Base-by-base conservation (phyloP, 2,797 vertebrate genomes). In the Apogon hyalosoma region DNA sequence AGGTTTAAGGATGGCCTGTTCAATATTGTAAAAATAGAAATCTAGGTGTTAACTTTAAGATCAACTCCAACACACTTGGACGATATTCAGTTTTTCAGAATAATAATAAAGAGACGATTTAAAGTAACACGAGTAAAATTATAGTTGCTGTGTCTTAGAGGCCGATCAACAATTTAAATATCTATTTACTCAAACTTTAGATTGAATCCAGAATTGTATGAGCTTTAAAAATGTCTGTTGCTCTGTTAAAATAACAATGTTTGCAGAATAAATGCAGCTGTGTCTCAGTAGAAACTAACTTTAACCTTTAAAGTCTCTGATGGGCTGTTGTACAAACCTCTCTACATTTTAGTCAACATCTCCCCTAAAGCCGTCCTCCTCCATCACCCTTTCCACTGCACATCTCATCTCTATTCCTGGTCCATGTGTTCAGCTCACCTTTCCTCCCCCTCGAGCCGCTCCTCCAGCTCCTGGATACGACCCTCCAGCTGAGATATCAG, bases 401-500 rank as follows among this genome's bases (percentile, higher is more conserved):
- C 33, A 38, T 6, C 39, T 68, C 49, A 41, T 39, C 10, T 67
- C 8, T 51, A 56, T 47, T 71, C 54, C 73, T 54, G 52, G 0
- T 18, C 0, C 31, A 11, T 33, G 38, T 6, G 41, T 43, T 45
- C 3, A 12, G 49, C 85, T 91, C 87, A 98, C 97, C 97, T 96
- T 84, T 99, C 97, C 84, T 98, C 98, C 2, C 69, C 93, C 85
- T 98, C 96, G 43, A 98, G 94, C 14, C 94, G 92, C 88, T 96
- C 96, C 87, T 99, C 97, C 71, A 99, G 94, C 87, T 99, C 98
- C 40, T 94, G 90, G 38, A 99, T 93, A 76, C 96, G 95, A 59
- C 84, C 89, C 88, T 99, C 97, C 94, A 99, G 93, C 82, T 99
- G 96, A 42, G 89, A 77, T 53, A 99, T 95, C 65, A 96, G 90